Evolutionary conservation across 2,113 vertebrate species (phyloP).

Genomic region (Lates calcarifer): DNA sequence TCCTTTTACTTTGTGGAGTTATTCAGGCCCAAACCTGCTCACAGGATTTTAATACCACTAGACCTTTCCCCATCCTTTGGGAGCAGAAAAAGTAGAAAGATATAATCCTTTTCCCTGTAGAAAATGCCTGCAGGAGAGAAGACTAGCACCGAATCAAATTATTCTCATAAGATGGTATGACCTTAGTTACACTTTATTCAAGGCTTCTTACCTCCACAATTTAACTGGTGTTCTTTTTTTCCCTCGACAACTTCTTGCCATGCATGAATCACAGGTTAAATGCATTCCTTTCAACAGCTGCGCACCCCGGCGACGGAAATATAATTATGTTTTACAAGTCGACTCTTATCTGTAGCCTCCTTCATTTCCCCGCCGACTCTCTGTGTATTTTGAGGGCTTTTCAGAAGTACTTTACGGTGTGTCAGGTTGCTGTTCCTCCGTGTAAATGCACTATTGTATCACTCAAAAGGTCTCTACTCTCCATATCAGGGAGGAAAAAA

Average conservation of each 20-base stretch:
- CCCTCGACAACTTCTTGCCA: conserved; percentile 72
- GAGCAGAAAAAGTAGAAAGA: conserved; percentile 62
- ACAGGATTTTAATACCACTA: conserved; percentile 70
- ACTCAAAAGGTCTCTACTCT: conserved; percentile 73
- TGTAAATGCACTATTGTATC: conserved; percentile 76
- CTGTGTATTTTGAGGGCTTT: conserved; percentile 74
- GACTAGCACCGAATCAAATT: conserved; percentile 72
- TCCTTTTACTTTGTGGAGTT: conserved; percentile 52
- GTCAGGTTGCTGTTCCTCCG: conserved; percentile 68
- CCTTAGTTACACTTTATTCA: conserved; percentile 79
- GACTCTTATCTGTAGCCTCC: conserved; percentile 82
- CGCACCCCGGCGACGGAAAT: conserved; percentile 75
- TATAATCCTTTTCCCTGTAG: conserved; percentile 79
- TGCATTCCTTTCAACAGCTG: conserved; percentile 78
- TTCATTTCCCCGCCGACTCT: conserved; percentile 72
- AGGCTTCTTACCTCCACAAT: conserved; percentile 78
- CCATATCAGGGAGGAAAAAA: conserved; percentile 38
- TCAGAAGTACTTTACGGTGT: conserved; percentile 79
- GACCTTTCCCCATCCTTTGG: conserved; percentile 76
- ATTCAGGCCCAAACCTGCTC: conserved; percentile 69
- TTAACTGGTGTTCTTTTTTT: conserved; percentile 68
- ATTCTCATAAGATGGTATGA: conserved; percentile 75
- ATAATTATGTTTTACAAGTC: conserved; percentile 86
- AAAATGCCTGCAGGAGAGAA: conserved; percentile 68
- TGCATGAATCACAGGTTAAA: conserved; percentile 86